Conservation (phyloP, 1,140 invertebrate species). For the Rhizoglyphus robini region DNA sequence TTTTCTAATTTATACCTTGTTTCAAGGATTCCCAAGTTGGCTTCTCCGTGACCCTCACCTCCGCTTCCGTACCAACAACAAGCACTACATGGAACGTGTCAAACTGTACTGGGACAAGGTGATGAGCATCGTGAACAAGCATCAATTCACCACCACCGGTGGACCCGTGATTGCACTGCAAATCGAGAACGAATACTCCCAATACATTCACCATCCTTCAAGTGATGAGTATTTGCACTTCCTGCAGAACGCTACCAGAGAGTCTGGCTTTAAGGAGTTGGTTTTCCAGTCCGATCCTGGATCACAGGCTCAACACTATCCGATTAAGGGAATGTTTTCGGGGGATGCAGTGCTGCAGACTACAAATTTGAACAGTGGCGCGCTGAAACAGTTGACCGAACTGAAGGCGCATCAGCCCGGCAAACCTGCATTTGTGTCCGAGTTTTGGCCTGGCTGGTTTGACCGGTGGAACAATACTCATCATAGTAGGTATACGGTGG, state of each 20-base stretch:
- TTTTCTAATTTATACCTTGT: no score
- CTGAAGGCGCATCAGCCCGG: constrained; percentile 26
- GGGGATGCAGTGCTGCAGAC: constrained; percentile 3
- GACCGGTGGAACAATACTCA: constrained; percentile 29
- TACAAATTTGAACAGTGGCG: not conserved
- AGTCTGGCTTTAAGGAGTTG: not conserved
- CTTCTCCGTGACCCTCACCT: constrained; percentile 25
- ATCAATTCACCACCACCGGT: constrained; percentile 27
- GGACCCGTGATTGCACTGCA: no score
- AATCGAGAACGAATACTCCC: no score
- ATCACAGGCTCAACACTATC: not conserved
- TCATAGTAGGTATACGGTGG: constrained; percentile 23
- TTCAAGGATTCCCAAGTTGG: constrained; percentile 36
- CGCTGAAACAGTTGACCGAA: not conserved
- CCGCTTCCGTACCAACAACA: constrained; percentile 21
- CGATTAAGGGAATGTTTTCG: not conserved
- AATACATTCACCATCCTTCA: not conserved
- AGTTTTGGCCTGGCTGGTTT: no score
- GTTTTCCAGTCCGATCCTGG: not conserved
- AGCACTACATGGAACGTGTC: constrained; percentile 29
- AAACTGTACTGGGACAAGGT: not conserved
- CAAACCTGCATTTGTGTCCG: no score
- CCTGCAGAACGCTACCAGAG: not conserved
- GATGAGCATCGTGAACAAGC: not conserved
- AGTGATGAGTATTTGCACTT: not conserved